Evolutionary conservation across 2,113 vertebrate species (phyloP), one percentile per base, ranked within the genome.

Genomic region (Lasiurus borealis): DNA sequence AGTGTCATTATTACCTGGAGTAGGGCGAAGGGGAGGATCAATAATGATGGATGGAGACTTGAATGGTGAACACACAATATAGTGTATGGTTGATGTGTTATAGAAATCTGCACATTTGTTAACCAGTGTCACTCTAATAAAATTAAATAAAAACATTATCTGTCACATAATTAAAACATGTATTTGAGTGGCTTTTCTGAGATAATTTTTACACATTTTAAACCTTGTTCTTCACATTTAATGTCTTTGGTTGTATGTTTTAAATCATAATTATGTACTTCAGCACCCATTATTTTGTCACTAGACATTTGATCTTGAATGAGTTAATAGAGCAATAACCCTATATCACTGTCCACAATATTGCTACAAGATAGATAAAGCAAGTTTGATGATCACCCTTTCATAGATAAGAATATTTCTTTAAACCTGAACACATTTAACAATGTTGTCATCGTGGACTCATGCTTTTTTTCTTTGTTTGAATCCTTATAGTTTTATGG

Each of bases 391-490:
- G 85, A 76, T 36, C 57, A 64, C 8, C 1, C 69, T 34, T 83
- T 75, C 73, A 94, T 18, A 31, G 7, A 91, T 50, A 29, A 92
- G 12, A 92, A 52, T 77, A 84, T 81, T 80, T 93, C 21, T 93
- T 82, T 44, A 68, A 91, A 62, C 5, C 19, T 48, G 86, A 44
- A 34, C 1, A 78, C 25, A 88, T 69, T 78, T 62, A 94, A 76
- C 5, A 88, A 62, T 78, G 66, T 77, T 89, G n/a, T 36, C 19
- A 71, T 68, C 19, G 12, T 48, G 29, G 1, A 5, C 19, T 78
- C 40, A 68, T 48, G 19, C 2, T 19, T 73, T 85, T 44, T 69
- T 78, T 57, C 12, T 64, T 34, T 31, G 12, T 40, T 71, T 76
- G 25, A 86, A 78, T 6, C 2, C 7, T 27, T 48, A 59, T 2